Conservation (phyloP, 2,113 vertebrate species). For the Neogobius melanostomus region DNA sequence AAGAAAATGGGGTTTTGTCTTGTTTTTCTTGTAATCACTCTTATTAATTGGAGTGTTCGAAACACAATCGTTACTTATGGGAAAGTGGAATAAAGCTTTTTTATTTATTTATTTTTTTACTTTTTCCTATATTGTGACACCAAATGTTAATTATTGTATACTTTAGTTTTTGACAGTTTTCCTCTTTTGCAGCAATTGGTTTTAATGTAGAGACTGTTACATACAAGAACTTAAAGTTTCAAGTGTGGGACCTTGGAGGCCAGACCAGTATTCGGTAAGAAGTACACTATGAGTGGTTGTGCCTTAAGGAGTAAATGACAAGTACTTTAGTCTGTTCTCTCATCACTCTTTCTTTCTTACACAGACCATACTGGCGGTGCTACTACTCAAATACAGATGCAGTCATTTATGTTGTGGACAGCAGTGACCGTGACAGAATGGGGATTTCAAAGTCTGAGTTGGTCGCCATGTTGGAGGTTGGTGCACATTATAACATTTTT, state of each 20-base stretch:
- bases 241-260: conserved; percentile 98
- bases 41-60: no score
- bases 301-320: background rate
- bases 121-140: no score
- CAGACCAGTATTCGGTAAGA: conserved; percentile 96
- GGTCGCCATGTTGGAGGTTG: conserved; percentile 96
- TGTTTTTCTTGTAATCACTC: no score
- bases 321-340: background rate
- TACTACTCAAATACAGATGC: conserved; percentile 99
- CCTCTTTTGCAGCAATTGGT: conserved; percentile 86
- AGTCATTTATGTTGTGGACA: conserved; percentile 98
- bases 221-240: conserved; percentile 97
- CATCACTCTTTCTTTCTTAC: background rate
- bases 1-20: no score
- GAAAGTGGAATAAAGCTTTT: no score
- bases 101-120: no score
- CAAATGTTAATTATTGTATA: background rate
- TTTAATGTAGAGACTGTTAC: conserved; percentile 98
- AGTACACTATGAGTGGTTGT: background rate
- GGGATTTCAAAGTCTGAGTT: conserved; percentile 97
- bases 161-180: background rate
- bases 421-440: conserved; percentile 96
- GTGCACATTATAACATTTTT: background rate
- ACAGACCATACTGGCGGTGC: conserved; percentile 95
- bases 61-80: no score